Evolutionary conservation across 2,113 vertebrate species (phyloP).

Genomic region (Apodemus sylvaticus): DNA sequence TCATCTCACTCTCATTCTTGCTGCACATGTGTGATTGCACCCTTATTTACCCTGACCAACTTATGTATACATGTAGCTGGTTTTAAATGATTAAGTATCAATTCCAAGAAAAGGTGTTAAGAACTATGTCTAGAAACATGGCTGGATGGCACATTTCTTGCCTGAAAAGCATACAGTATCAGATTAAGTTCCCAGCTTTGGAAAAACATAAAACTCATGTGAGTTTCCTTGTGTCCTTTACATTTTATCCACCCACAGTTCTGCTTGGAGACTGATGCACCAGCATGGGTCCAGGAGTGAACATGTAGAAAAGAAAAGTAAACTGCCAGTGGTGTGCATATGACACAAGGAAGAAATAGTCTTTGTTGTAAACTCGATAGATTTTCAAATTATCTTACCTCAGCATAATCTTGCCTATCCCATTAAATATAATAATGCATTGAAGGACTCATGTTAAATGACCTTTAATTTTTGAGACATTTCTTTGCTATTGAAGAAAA

Average conservation of each 20-base stretch:
- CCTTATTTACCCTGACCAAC: not conserved
- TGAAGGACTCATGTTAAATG: constrained; percentile 11
- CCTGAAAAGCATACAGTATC: not conserved
- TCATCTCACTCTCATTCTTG: not conserved
- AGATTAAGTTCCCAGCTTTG: not conserved
- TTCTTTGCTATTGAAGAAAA: not conserved
- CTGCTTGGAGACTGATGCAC: not conserved
- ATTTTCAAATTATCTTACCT: constrained; percentile 33
- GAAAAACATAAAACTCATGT: not conserved
- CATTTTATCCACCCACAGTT: not conserved
- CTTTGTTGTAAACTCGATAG: not conserved
- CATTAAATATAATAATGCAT: not conserved
- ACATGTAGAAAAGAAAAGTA: not conserved
- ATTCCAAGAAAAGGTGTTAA: not conserved
- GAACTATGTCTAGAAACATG: not conserved
- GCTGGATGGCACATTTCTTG: too few relatives aligned
- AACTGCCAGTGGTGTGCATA: not conserved
- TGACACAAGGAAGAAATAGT: not conserved
- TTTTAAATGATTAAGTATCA: not conserved
- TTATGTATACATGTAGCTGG: not conserved
- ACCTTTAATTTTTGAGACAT: constrained; percentile 23
- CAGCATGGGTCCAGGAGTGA: not conserved
- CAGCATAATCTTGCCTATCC: not conserved
- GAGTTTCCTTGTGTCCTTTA: not conserved
- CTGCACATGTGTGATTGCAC: rapidly evolving